Evolutionary conservation across 2,888 invertebrate species (phyloP), one percentile per base, ranked within the genome.

Genomic region (Drosophila fungiperda): DNA sequence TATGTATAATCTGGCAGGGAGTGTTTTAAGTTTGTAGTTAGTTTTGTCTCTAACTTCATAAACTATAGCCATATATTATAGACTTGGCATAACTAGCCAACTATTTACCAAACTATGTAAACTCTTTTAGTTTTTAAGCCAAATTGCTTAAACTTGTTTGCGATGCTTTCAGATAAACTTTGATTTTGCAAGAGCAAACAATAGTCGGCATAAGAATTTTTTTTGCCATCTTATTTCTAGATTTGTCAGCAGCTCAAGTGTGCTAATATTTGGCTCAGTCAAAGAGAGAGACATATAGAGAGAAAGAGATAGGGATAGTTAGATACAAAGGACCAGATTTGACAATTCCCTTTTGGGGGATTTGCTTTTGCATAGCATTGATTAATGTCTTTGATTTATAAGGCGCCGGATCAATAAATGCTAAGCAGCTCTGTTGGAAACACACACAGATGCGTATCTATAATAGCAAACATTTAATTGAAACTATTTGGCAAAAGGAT

Each of bases 391-490:
- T 54, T 75, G 78, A 80, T 80, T 83, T 70, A 65, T 59, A 69
- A 73, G 76, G 73, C 73, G 64, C 26, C 57, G 40, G 72, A 75
- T 78, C 78, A 73, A 77, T 80, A 64, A 54, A 64, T 69, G 38
- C 59, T 49, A 62, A 71, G 48, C 59, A 50, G 38, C n/a, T 55
- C 12, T 17, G 12, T 12, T 53, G 57, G 63, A 69, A 52, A 52
- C 52, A 36, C 67, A 64, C 45, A 67, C 59, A 62, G 83, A 79
- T 87, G 68, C 67, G 58, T 69, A 78, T 77, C 63, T 65, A 62
- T 67, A 55, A 68, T 69, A n/a, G 79, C 71, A 71, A 71, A 72
- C 58, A 82, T 87, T 87, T 85, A 82, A 87, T 82, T 84, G 68
- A 73, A 82, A 73, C 53, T 68, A 70, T 66, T 70, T 54, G 36